Percentiles rank a stretch among this genome's conserved stretches.
phyloP scores from a whole-genome alignment of 2,113 vertebrate species.

The Ageneiosus marmoratus region DNA sequence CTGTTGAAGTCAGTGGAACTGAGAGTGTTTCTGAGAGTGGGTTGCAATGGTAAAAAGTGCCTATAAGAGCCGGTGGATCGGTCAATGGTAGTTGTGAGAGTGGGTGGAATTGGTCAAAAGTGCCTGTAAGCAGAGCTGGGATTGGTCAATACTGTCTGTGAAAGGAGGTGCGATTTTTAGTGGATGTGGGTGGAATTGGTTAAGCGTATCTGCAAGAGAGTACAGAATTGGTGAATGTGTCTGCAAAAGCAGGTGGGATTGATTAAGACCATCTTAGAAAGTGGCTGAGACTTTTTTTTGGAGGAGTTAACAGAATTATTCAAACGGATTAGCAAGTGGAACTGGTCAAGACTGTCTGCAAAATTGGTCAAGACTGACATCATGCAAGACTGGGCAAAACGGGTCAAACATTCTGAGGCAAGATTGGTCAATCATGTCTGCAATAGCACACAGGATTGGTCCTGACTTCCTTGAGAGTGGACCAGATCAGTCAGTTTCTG shows the following conservation, averaged over 20 bases:
- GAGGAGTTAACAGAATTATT: not conserved
- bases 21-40: not conserved
- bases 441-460: not conserved
- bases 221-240: not conserved
- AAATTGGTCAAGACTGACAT: not conserved
- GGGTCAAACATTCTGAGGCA: not conserved
- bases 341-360: not conserved
- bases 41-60: not conserved
- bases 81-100: not conserved
- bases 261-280: not conserved
- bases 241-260: not conserved
- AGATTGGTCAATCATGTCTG: not conserved
- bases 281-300: not conserved
- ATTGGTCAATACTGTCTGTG: not conserved
- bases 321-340: not conserved
- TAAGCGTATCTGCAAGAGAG: not conserved
- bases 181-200: not conserved
- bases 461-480: not conserved
- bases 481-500: not conserved
- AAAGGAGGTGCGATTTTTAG: too few relatives aligned
- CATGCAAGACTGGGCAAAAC: not conserved
- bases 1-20: not conserved
- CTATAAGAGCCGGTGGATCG: not conserved
- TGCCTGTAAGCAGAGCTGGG: not conserved
- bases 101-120: not conserved